Base-by-base conservation (phyloP, 2,113 vertebrate genomes). In the Panurus biarmicus region DNA sequence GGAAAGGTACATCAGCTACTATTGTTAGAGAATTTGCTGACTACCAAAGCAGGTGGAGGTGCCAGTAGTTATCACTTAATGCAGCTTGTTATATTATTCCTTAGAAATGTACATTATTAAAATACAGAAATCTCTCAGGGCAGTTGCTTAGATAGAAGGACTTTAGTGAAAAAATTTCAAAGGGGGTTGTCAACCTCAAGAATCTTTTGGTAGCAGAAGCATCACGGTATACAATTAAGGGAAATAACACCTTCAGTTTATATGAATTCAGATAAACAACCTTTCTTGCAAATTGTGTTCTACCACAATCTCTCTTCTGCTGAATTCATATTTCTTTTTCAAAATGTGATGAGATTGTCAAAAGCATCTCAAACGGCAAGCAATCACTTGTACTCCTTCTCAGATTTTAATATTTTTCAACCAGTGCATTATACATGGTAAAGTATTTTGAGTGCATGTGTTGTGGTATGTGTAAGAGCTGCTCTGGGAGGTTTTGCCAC, bases 161-260 rank as follows among this genome's bases (percentile, higher is more conserved):
- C 10, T 65, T 92, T 2, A 79, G 48, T 72, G 33, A 70, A 89
- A 77, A 70, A n/a, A 8, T 15, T 66, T 70, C 40, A 16, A 53
- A 73, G 48, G 36, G 16, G 29, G 2, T 44, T 89, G 16, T 87
- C 36, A 61, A 69, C 13, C 24, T 90, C 7, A 16, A 72, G 28
- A 90, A 73, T 62, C 28, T 70, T 79, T 73, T 62, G 64, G 56
- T 58, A 71, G 56, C 35, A 74, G 56, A 80, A 87, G 7, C 29
- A n/a, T 71, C 8, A 7, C 2, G 1, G 6, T 42, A 13, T 44
- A 35, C 0, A 2, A 26, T 33, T 58, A 44, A 70, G 16, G 47
- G 14, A 87, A 81, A 35, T 28, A 91, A 64, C 17, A 50, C 19
- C 15, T 86, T 79, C 64, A 25, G 14, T 56, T 82, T 75, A 19